A percentile compares a stretch with the other conserved stretches of the same genome.
Conservation (phyloP, 2,797 vertebrate genomes). For the Rousettus madagascariensis region DNA sequence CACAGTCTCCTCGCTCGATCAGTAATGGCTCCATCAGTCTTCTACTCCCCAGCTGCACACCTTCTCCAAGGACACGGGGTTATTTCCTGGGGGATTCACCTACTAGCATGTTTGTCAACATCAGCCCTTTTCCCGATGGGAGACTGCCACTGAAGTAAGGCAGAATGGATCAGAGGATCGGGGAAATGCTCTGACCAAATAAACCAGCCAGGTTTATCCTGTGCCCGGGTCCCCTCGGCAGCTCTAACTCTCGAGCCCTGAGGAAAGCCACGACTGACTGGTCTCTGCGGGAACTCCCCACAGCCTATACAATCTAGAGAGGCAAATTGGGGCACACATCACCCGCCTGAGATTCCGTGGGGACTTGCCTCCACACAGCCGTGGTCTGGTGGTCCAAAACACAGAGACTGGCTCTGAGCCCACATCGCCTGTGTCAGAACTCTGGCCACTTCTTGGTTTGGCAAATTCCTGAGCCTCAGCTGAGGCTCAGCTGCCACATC, state of each 20-base stretch:
- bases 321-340: background rate
- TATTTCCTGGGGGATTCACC: background rate
- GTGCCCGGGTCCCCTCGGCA: too few relatives aligned
- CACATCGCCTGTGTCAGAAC: background rate
- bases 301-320: background rate
- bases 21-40: background rate
- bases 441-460: background rate
- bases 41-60: background rate
- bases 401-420: background rate
- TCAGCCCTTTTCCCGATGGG: background rate
- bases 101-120: background rate
- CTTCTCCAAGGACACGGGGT: background rate
- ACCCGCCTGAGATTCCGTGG: background rate
- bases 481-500: background rate
- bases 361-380: background rate
- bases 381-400: fast-evolving
- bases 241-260: background rate
- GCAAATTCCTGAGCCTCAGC: background rate
- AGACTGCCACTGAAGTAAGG: background rate
- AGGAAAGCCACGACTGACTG: background rate
- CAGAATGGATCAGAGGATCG: fast-evolving
- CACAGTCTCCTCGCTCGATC: background rate
- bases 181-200: background rate
- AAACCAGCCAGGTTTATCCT: background rate
- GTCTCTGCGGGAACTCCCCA: background rate